Evolutionary conservation across 2,888 invertebrate species (phyloP), one percentile per base, ranked within the genome.

Genomic region (Gastracanthus pulcherrimus): DNA sequence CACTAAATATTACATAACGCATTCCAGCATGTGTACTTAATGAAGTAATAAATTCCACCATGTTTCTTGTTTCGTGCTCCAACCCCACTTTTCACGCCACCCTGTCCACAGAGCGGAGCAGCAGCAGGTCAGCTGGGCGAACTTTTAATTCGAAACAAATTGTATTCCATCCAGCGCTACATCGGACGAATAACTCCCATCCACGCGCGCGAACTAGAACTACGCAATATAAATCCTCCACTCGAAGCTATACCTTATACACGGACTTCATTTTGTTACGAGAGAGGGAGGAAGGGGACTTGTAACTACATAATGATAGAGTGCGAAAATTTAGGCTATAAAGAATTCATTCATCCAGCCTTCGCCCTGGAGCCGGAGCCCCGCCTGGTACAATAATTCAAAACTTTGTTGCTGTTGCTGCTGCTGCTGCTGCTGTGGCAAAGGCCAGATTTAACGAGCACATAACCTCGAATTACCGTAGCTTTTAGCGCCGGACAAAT

Each of bases 271-370:
- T 19, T 48, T 48, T 48, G 48, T 48, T 48, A 19, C 4, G 19
- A 7, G 48, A 19, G 5, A 19, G 48, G 5, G 13, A 19, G 45
- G 45, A n/a, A 13, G 5, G 45, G 19, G n/a, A 2, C 48, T 5
- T n/a, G 19, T 9, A 5, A 3, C 6, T 29, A 70, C 51, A 6
- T 45, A 45, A 45, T 62, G 60, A 45, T 45, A 62, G 45, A 45
- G n/a, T 45, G 31, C n/a, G 19, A 76, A 75, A 76, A 76, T 58
- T 76, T 16, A 29, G 4, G 58, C 67, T 29, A 41, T 76, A 76
- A 66, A 76, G 58, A 58, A 76, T 67, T 60, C 55, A 76, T 76
- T 4, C 9, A 16, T n/a, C n/a, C n/a, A n/a, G n/a, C n/a, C n/a
- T n/a, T n/a, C n/a, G n/a, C n/a, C n/a, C n/a, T n/a, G 11, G 48